A percentile compares a stretch with the other conserved stretches of the same genome.
These are phyloP conservation scores for Girardia tigrina DNA, from an alignment of 2,888 invertebrate genomes.

Conservation along the genomic window DNA sequence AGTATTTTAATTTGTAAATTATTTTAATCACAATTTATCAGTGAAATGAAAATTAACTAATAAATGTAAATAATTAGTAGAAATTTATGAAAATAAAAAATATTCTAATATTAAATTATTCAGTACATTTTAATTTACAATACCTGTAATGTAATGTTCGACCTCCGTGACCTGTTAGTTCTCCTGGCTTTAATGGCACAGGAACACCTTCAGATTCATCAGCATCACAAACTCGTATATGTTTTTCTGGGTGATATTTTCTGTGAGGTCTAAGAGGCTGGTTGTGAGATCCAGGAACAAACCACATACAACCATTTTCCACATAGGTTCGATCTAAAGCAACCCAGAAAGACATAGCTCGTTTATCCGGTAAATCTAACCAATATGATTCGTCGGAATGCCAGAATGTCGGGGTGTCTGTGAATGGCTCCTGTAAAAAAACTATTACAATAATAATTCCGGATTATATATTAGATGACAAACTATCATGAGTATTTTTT, in stretches of 20 bases:
- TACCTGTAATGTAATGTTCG: slow-evolving; percentile 38
- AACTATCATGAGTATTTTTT: background rate
- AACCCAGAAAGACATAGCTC: slow-evolving; percentile 39
- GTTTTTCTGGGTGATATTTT: slow-evolving; percentile 36
- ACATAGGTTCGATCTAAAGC: slow-evolving; percentile 35
- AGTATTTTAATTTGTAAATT: too few species aligned
- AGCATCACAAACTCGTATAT: slow-evolving; percentile 38
- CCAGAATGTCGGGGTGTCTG: slow-evolving; percentile 38
- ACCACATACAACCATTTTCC: slow-evolving; percentile 37
- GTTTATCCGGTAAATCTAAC: slow-evolving; percentile 39
- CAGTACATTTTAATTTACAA: too few species aligned
- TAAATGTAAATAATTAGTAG: too few species aligned
- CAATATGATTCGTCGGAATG: slow-evolving; percentile 39
- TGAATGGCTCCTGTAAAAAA: slow-evolving; percentile 37
- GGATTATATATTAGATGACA: background rate
- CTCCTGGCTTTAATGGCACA: slow-evolving; percentile 37
- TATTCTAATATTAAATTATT: too few species aligned
- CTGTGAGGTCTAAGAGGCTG: slow-evolving; percentile 35
- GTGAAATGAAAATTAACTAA: too few species aligned
- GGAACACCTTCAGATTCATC: slow-evolving; percentile 37
- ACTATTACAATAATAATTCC: too few species aligned
- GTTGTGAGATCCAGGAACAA: slow-evolving; percentile 35
- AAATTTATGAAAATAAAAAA: too few species aligned
- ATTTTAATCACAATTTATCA: too few species aligned
- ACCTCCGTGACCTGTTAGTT: slow-evolving; percentile 38